Base-by-base conservation (phyloP, 2,888 invertebrate species). In the Adelphocoris suturalis region DNA sequence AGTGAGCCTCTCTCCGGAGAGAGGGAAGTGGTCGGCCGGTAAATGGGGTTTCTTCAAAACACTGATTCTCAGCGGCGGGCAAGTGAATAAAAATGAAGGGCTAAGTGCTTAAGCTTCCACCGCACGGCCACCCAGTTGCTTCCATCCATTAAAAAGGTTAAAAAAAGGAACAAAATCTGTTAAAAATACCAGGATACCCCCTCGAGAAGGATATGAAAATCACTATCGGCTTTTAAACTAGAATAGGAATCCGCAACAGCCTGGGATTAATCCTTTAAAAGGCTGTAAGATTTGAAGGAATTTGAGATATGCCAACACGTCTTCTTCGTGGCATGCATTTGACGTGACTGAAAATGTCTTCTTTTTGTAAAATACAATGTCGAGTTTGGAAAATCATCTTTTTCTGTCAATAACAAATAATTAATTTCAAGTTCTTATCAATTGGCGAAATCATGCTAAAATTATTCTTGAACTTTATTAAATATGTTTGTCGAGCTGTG, bases 51-150 rank as follows among this genome's bases (percentile, higher is more conserved):
- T 19, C 47, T 46, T 78, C 37, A 78, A 78, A 78, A 78, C 78
- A 78, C 47, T 78, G 78, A 78, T 46, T 78, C 78, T 78, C 46
- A 16, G 37, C 78, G 78, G 78, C 47, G 78, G 47, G 78, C 78
- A 78, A 78, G 78, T 78, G 78, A 78, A 78, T 78, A 78, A 78
- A 78, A 78, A 78, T 78, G 78, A 78, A 78, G 47, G 78, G 78
- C 78, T 78, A 78, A 78, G 78, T 78, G 78, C 78, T 78, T 78
- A 46, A 78, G 47, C 78, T 46, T 16, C 37, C 78, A 46, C 78
- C 19, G 16, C 47, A 16, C 46, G 14, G 16, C 16, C 11, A 37
- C 78, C 46, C n/a, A 4, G 46, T 46, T 19, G 11, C 46, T 47
- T 78, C 47, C 46, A 78, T 78, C 78, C 78, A 78, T 78, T 78